Evolutionary conservation across 2,888 invertebrate genomes (phyloP).

Genomic region (Choristoneura rosaceana): DNA sequence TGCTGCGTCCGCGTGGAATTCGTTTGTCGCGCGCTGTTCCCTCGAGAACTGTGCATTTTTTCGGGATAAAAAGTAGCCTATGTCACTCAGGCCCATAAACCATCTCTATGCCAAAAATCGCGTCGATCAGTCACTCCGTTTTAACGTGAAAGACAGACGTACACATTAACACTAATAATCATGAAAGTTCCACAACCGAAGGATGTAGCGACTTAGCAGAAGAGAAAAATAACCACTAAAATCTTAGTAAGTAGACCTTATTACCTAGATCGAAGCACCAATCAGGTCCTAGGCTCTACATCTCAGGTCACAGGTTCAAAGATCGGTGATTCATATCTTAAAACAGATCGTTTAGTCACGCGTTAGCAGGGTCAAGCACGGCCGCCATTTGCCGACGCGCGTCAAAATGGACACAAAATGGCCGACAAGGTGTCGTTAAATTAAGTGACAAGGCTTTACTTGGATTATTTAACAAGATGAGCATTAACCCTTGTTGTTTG

Average conservation of each 20-base stretch:
- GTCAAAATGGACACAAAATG: constrained; percentile 40
- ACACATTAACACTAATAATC: no score
- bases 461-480: constrained; percentile 6
- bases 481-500: neutral
- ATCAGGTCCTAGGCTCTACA: neutral
- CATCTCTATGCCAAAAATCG: no score
- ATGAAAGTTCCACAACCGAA: no score
- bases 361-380: constrained; percentile 26
- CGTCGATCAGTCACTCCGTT: no score
- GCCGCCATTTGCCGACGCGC: constrained; percentile 33
- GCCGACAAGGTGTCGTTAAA: constrained; percentile 39
- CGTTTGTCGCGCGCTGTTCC: no score
- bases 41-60: no score
- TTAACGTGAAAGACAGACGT: no score
- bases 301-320: constrained; percentile 12
- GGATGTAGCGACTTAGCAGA: no score
- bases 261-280: neutral
- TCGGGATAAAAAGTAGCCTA: no score
- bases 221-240: no score
- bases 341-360: constrained; percentile 42
- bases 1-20: no score
- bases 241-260: neutral
- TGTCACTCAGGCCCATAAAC: no score
- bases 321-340: constrained; percentile 33
- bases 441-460: constrained; percentile 30